These are phyloP conservation scores for Lithophane ornitopus DNA, from an alignment of 2,888 invertebrate species.

Conservation along the genomic window DNA sequence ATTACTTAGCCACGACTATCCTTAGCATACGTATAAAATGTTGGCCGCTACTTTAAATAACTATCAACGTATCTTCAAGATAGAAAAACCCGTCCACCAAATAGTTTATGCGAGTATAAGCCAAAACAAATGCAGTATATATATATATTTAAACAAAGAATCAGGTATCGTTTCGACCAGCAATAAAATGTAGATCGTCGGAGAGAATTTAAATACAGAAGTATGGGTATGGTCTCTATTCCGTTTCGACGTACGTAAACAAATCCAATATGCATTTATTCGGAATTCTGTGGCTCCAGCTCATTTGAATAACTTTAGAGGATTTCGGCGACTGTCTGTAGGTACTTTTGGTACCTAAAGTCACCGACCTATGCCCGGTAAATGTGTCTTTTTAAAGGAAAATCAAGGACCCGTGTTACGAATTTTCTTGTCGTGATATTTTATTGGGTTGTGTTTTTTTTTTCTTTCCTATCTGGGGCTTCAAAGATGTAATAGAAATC, in stretches of 20 bases:
- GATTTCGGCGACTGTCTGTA: constrained; percentile 73
- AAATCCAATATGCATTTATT: constrained; percentile 90
- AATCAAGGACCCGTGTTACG: constrained; percentile 39
- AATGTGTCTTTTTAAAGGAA: constrained; percentile 44
- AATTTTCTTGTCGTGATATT: constrained; percentile 39
- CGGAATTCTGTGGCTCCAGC: constrained; percentile 80
- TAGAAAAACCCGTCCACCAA: constrained; percentile 11
- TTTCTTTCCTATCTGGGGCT: not conserved
- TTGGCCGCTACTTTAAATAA: not conserved
- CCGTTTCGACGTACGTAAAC: constrained; percentile 86
- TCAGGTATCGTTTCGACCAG: constrained; percentile 69
- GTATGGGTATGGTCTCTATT: constrained; percentile 79
- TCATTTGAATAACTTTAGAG: constrained; percentile 88
- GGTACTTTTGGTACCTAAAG: constrained; percentile 50
- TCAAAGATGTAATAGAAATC: constrained; percentile 16
- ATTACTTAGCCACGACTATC: too few species aligned
- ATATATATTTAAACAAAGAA: constrained; percentile 70
- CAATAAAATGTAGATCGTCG: constrained; percentile 88
- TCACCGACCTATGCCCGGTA: constrained; percentile 60
- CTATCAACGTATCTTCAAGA: constrained; percentile 6
- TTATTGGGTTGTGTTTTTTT: constrained; percentile 39
- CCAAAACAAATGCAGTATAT: constrained; percentile 40
- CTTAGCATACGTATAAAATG: not conserved
- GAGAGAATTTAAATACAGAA: constrained; percentile 85
- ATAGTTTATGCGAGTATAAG: not conserved